phyloP scores from a whole-genome alignment of 2,113 vertebrate species.

The Hypomesus transpacificus region DNA sequence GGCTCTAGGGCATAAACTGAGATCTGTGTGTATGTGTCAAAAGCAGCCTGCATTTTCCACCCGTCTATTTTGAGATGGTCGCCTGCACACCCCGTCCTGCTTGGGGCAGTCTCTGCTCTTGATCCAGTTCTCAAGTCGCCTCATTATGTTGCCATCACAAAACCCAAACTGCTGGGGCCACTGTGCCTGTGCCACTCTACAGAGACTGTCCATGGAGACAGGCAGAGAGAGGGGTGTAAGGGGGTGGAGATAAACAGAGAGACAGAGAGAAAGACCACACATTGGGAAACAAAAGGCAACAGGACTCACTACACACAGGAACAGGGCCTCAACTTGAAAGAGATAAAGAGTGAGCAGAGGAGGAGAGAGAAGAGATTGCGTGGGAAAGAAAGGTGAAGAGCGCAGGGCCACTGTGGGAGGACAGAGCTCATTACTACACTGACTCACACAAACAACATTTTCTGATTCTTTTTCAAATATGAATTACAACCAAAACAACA shows the following conservation, averaged over 20 bases:
- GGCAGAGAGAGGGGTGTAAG: neutral
- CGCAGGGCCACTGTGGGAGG: neutral
- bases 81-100: conserved; percentile 1
- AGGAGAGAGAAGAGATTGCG: neutral
- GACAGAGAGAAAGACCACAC: neutral
- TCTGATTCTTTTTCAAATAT: neutral
- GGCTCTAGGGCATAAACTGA: neutral
- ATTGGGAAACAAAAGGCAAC: neutral
- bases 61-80: conserved; percentile 14
- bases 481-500: no score
- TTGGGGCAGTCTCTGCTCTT: conserved; percentile 15
- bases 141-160: neutral
- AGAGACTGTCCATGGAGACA: neutral
- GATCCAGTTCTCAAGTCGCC: conserved; percentile 15
- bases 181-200: conserved; percentile 5
- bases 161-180: neutral
- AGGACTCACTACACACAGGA: no score
- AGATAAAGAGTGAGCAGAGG: neutral
- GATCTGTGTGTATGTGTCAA: conserved; percentile 6
- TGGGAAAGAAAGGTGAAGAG: conserved; percentile 4
- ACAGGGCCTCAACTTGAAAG: neutral
- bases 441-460: conserved; percentile 2
- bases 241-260: neutral
- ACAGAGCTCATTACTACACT: conserved; percentile 1
- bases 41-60: neutral